Evolutionary conservation across 53 echinoderm and acorn worm genomes (phyloP).

Genomic region (Crossaster papposus): DNA sequence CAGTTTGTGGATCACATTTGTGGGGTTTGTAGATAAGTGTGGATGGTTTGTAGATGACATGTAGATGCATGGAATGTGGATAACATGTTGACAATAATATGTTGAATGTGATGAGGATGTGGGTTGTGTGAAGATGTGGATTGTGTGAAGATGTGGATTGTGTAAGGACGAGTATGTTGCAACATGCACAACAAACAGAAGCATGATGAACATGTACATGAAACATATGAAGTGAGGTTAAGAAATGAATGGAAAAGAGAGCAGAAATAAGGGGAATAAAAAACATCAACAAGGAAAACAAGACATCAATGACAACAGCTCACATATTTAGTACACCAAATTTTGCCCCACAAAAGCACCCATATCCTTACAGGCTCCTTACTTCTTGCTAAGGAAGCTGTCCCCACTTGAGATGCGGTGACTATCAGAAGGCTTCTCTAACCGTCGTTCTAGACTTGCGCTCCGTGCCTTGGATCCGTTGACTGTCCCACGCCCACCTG

Average conservation of each 20-base stretch:
- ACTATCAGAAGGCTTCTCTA: slow-evolving; percentile 34
- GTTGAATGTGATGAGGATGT: background rate
- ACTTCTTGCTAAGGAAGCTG: slow-evolving; percentile 53
- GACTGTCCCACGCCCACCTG: slow-evolving; percentile 5
- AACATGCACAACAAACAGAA: too few species aligned
- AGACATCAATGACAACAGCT: too few species aligned
- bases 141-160: background rate
- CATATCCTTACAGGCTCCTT: too few species aligned
- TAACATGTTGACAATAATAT: background rate
- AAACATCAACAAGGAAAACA: too few species aligned
- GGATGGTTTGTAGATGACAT: background rate
- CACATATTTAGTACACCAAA: too few species aligned
- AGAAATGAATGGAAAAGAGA: background rate
- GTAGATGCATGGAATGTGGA: slow-evolving; percentile 7
- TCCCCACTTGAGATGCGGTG: slow-evolving; percentile 75
- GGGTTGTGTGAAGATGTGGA: too few species aligned
- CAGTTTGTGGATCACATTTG: background rate
- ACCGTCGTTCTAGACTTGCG: slow-evolving; percentile 74
- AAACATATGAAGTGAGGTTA: background rate
- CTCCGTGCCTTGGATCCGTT: slow-evolving; percentile 75
- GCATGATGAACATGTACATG: background rate
- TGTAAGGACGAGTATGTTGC: background rate
- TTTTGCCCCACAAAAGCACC: too few species aligned
- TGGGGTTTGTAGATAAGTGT: background rate
- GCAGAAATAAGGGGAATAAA: background rate